Percentiles rank a stretch among this genome's conserved stretches.
Conservation (phyloP, 2,797 vertebrate genomes). For the Lates japonicus region DNA sequence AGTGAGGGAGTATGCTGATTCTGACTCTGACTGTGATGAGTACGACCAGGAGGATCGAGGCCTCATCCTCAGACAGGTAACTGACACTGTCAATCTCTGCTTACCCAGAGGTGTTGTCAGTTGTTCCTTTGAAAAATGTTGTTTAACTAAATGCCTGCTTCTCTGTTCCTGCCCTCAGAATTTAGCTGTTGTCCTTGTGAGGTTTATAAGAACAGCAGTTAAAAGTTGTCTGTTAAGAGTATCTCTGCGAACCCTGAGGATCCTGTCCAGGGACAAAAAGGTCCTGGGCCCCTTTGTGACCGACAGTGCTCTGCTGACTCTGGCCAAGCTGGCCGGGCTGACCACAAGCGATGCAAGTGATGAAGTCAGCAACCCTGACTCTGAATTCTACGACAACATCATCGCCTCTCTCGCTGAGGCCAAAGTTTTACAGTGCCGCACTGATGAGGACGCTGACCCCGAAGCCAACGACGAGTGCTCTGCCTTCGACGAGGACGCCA, state of each 20-base stretch:
- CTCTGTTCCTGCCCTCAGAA: slow-evolving; percentile 69
- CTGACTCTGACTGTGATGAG: slow-evolving; percentile 83
- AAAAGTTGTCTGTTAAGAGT: slow-evolving; percentile 76
- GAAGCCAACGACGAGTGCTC: slow-evolving; percentile 24
- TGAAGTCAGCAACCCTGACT: slow-evolving; percentile 57
- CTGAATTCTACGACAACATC: slow-evolving; percentile 76
- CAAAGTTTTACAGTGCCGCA: slow-evolving; percentile 47
- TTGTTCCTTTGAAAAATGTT: neutral
- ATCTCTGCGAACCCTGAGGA: slow-evolving; percentile 82
- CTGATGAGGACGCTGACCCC: slow-evolving; percentile 19
- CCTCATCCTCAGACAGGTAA: slow-evolving; percentile 83
- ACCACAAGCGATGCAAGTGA: slow-evolving; percentile 43
- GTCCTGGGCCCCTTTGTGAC: slow-evolving; percentile 84
- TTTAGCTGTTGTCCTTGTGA: slow-evolving; percentile 81
- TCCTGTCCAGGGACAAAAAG: slow-evolving; percentile 87
- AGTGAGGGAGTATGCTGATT: slow-evolving; percentile 80
- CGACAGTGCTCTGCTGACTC: slow-evolving; percentile 75
- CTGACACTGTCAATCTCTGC: neutral
- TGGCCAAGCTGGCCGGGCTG: slow-evolving; percentile 81
- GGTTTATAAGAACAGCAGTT: slow-evolving; percentile 76
- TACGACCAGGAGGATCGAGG: slow-evolving; percentile 73
- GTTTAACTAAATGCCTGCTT: neutral
- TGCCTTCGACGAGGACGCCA: slow-evolving; percentile 44
- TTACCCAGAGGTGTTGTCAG: neutral
- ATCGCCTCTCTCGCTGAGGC: slow-evolving; percentile 69